phyloP scores from a whole-genome alignment of 2,888 invertebrate genomes.

The Eupithecia insigniata region DNA sequence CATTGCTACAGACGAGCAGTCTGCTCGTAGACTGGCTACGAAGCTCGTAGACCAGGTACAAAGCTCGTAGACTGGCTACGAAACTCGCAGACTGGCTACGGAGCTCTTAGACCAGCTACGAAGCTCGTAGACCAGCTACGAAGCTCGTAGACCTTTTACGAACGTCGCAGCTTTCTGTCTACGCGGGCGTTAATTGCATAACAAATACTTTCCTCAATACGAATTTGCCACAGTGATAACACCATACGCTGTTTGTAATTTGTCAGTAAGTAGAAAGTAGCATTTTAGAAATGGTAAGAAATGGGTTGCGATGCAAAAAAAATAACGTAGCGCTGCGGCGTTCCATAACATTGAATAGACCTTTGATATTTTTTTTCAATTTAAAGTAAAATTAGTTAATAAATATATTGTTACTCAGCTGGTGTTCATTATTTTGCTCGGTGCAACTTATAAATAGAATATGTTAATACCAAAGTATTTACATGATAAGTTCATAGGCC shows the following conservation, averaged over 20 bases:
- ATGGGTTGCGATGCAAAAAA: too few species aligned
- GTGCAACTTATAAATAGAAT: not conserved
- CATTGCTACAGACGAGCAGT: not conserved
- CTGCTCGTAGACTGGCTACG: not conserved
- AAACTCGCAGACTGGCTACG: not conserved
- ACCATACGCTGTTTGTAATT: too few species aligned
- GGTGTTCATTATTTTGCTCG: not conserved
- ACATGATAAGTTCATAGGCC: too few species aligned
- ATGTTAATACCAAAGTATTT: too few species aligned
- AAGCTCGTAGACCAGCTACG: not conserved
- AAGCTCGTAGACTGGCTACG: not conserved
- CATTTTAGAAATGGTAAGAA: too few species aligned
- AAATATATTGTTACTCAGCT: not conserved
- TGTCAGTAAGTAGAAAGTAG: too few species aligned
- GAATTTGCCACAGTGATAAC: not conserved
- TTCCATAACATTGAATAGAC: not conserved
- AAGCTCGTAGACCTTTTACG: not conserved
- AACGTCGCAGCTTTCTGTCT: not conserved
- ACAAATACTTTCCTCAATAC: not conserved
- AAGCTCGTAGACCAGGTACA: not conserved
- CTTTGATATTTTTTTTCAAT: not conserved
- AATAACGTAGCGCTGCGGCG: not conserved
- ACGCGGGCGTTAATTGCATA: not conserved
- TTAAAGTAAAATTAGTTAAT: not conserved
- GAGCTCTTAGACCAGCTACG: not conserved